phyloP scores from a whole-genome alignment of 1,140 invertebrate genomes.

The Colletes latitarsis region DNA sequence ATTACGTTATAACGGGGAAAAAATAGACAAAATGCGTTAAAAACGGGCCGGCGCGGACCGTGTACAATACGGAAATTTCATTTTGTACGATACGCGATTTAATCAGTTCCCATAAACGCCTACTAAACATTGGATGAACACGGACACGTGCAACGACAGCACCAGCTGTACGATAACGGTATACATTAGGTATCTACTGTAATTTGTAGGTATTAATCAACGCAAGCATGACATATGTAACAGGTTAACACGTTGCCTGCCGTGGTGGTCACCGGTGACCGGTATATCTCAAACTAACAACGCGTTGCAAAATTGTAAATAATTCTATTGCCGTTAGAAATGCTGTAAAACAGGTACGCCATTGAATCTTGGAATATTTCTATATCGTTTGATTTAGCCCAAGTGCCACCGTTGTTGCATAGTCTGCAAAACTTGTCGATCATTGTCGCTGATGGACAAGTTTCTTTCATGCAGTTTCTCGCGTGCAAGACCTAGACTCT shows the following conservation, averaged over 20 bases:
- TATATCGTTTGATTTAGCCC: too few relatives aligned
- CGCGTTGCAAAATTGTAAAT: too few relatives aligned
- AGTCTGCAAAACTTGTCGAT: not conserved
- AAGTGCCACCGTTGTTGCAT: too few relatives aligned
- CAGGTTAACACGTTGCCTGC: too few relatives aligned
- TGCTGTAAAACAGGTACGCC: too few relatives aligned
- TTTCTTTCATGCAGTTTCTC: not conserved
- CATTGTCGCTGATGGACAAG: conserved; percentile 18
- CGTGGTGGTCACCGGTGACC: too few relatives aligned
- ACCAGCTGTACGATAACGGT: conserved; percentile 19
- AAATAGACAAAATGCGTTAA: not conserved
- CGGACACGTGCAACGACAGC: conserved; percentile 10
- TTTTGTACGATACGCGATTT: conserved; percentile 14
- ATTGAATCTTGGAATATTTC: too few relatives aligned
- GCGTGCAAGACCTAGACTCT: too few relatives aligned
- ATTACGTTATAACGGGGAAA: not conserved
- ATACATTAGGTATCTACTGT: conserved; percentile 38
- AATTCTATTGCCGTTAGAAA: too few relatives aligned
- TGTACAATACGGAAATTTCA: conserved; percentile 1
- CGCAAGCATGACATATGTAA: conserved; percentile 12
- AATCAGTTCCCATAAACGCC: conserved; percentile 20
- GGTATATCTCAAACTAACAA: too few relatives aligned
- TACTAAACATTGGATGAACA: not conserved
- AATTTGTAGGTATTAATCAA: conserved; percentile 42
- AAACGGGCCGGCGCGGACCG: not conserved